Evolutionary conservation across 2,888 invertebrate genomes (phyloP).

Genomic region (Napeogenes inachia): DNA sequence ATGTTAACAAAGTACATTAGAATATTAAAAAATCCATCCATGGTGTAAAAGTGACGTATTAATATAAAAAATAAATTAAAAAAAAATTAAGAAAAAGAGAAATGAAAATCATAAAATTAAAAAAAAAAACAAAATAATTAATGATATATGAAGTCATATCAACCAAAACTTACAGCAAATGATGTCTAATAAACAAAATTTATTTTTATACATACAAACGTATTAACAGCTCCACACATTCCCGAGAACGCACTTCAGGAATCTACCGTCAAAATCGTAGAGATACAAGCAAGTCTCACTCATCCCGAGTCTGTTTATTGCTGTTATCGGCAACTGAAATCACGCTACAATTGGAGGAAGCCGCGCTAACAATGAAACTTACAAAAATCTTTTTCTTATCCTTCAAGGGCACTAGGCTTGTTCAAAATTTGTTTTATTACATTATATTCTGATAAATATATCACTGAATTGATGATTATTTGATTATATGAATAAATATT

Average conservation of each 20-base stretch:
- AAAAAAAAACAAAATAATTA: too few species aligned
- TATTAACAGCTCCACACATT: slow-evolving; percentile 18
- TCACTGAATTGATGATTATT: too few species aligned
- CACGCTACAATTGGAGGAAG: slow-evolving; percentile 14
- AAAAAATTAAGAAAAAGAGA: too few species aligned
- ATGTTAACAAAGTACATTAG: too few species aligned
- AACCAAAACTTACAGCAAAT: too few species aligned
- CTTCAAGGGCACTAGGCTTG: neutral
- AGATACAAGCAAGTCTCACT: slow-evolving; percentile 27
- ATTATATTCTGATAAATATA: neutral
- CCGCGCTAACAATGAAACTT: slow-evolving; percentile 19
- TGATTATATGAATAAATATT: too few species aligned
- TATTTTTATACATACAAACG: neutral
- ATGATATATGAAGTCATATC: too few species aligned
- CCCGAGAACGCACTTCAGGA: slow-evolving; percentile 15
- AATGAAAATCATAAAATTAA: too few species aligned
- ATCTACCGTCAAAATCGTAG: slow-evolving; percentile 25
- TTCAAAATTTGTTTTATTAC: neutral
- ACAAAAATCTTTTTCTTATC: slow-evolving; percentile 7
- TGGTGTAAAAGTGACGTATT: too few species aligned
- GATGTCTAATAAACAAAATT: neutral
- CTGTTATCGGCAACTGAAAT: slow-evolving; percentile 28
- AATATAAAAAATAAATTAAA: too few species aligned
- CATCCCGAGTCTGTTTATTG: slow-evolving; percentile 34
- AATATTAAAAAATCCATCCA: too few species aligned